A percentile compares a stretch with the other conserved stretches of the same genome.
These are phyloP conservation scores for Gryllus bimaculatus DNA, from an alignment of 1,140 invertebrate genomes.

Conservation along the genomic window DNA sequence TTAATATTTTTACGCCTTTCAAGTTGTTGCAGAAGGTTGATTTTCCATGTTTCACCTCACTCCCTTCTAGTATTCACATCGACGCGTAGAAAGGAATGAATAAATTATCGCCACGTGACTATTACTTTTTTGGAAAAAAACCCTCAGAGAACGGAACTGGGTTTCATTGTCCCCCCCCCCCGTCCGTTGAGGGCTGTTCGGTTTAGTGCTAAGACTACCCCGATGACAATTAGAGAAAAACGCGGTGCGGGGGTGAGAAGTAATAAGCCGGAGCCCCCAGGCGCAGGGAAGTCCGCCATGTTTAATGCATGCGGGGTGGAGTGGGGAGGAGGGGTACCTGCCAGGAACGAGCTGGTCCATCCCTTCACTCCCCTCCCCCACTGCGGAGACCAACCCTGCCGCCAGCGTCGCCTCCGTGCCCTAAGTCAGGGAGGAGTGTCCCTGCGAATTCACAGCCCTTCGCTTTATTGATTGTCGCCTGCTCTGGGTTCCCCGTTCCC, in stretches of 20 bases:
- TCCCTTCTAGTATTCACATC: neutral
- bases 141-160: neutral
- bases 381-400: too few species aligned
- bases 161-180: neutral
- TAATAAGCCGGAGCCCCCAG: neutral
- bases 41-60: too few species aligned
- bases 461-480: too few species aligned
- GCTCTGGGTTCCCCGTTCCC: too few species aligned
- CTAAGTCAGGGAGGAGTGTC: too few species aligned
- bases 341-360: too few species aligned
- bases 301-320: neutral
- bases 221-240: constrained; percentile 5
- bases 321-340: neutral
- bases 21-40: too few species aligned
- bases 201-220: neutral
- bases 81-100: neutral
- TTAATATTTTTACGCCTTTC: too few species aligned
- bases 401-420: too few species aligned
- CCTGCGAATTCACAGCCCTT: too few species aligned
- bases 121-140: neutral
- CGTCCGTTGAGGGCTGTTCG: neutral
- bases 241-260: neutral
- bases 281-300: neutral
- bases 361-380: too few species aligned
- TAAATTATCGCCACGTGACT: neutral